Base-by-base conservation (phyloP, 2,797 vertebrate species). In the Phataginus tetradactyla region DNA sequence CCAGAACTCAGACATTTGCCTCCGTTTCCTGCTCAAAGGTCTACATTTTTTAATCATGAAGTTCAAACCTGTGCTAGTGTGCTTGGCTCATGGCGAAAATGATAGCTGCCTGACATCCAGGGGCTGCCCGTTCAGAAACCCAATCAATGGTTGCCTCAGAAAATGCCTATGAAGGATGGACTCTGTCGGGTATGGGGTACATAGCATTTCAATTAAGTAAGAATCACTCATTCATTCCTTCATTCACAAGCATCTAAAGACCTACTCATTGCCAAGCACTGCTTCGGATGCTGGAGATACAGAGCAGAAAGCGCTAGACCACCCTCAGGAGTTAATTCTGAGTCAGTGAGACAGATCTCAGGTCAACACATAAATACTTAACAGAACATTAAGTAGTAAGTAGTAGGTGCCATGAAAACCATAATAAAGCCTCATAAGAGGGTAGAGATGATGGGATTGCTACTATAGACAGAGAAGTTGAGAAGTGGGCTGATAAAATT, bases 31-130 rank as follows among this genome's bases (percentile, higher is more conserved):
- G 66, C 74, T 64, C 71, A 96, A 39, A 93, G 81, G 68, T 71
- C 72, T 90, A 17, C n/a, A 84, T 92, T 95, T 96, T 95, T 80
- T 49, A 39, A 0, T n/a, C 68, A 23, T 17, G 23, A 68, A 95
- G 75, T 87, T 57, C n/a, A 71, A 17, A 78, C 21, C 29, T 1
- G 7, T 89, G 63, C 57, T n/a, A 37, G 55, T 78, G 42, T 80
- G 9, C 25, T 75, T 86, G 79, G 55, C 34, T 37, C 51, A 88
- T 5, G 39, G n/a, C 29, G 90, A 94, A 95, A 78, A 80, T 39
- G 1, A 57, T 59, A 95, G 86, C 2, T 86, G 57, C 12, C 27
- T 87, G 34, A n/a, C 32, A 94, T 63, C 55, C 25, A 53, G 21
- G 23, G 39, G 63, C 42, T 25, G 7, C 51, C 69, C 49, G 71